Conservation (phyloP, 2,113 vertebrate genomes). For the Seriola quinqueradiata region DNA sequence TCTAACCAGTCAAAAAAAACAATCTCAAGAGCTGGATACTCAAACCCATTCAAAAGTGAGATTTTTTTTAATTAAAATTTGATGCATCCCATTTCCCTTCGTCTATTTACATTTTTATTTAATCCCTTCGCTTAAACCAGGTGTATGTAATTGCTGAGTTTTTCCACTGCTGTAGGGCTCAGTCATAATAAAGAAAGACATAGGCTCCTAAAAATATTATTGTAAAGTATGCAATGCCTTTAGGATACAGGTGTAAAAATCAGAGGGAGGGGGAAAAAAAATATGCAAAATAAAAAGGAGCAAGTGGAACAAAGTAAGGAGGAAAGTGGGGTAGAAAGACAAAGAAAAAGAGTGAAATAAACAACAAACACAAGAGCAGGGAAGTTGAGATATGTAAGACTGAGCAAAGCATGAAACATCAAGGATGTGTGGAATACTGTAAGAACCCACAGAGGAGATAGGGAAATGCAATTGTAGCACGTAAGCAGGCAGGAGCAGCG, state of each 20-base stretch:
- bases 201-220: background rate
- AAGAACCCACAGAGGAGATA: constrained; percentile 31
- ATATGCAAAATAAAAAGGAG: background rate
- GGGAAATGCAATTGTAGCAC: constrained; percentile 23
- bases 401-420: constrained; percentile 9
- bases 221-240: background rate
- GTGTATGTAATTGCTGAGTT: background rate
- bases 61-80: background rate
- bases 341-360: constrained; percentile 4
- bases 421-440: constrained; percentile 15
- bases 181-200: background rate
- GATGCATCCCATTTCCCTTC: background rate
- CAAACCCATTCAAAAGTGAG: background rate
- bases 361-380: constrained; percentile 7
- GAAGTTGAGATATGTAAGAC: constrained; percentile 14
- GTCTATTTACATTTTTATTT: background rate
- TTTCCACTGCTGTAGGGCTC: background rate
- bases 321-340: background rate
- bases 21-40: background rate
- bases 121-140: background rate
- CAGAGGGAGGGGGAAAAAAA: background rate
- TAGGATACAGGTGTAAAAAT: constrained; percentile 5
- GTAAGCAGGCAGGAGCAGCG: constrained; percentile 18
- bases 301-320: background rate
- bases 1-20: too few relatives aligned